Evolutionary conservation across 2,888 invertebrate genomes (phyloP).

Genomic region (Lycocerus yunnanus): DNA sequence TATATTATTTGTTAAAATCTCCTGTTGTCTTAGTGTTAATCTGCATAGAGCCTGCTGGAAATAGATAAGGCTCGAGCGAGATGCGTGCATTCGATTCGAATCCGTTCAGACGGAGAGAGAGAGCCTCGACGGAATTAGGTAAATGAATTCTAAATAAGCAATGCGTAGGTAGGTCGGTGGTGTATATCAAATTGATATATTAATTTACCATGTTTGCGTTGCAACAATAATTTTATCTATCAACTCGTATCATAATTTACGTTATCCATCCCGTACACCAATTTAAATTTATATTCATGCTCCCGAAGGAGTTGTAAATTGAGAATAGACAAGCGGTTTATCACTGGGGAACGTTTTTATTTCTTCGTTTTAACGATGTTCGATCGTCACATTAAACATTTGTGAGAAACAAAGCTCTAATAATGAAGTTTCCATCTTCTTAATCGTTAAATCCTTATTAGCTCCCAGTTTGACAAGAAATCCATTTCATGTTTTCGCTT

Average conservation of each 20-base stretch:
- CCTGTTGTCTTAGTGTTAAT: constrained; percentile 35
- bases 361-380: constrained; percentile 6
- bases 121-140: constrained; percentile 30
- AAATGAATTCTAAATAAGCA: constrained; percentile 36
- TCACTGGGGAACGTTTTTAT: constrained; percentile 11
- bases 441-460: constrained; percentile 4
- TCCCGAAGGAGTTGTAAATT: constrained; percentile 12
- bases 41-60: constrained; percentile 34
- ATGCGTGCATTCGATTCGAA: constrained; percentile 18
- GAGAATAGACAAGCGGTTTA: constrained; percentile 16
- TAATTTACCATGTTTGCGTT: constrained; percentile 25
- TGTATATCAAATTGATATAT: constrained; percentile 24
- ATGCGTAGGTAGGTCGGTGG: constrained; percentile 28
- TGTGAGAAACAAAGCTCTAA: constrained; percentile 3
- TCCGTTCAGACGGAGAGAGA: constrained; percentile 12
- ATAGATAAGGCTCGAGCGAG: constrained; percentile 35
- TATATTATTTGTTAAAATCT: constrained; percentile 24
- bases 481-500: not conserved
- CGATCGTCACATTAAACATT: constrained; percentile 4
- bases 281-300: constrained; percentile 12
- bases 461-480: not conserved
- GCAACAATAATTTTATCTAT: constrained; percentile 21
- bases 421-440: constrained; percentile 1
- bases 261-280: not conserved
- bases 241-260: constrained; percentile 19